phyloP scores from a whole-genome alignment of 1,140 invertebrate species.

The Drosophila pallidifrons region DNA sequence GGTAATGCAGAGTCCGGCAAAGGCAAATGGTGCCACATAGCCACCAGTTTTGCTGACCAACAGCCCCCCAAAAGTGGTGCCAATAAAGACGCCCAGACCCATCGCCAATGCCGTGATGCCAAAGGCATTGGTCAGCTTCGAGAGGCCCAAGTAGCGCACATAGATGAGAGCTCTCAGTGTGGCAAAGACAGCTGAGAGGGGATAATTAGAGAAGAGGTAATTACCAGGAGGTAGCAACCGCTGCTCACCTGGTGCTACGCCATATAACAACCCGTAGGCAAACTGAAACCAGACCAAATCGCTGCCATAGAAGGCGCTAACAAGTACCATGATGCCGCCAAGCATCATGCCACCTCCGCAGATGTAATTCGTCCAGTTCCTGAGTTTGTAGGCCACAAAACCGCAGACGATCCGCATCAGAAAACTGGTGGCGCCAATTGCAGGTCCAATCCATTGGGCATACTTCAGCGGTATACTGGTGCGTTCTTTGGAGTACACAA shows the following conservation, averaged over 20 bases:
- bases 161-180: constrained; percentile 74
- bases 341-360: constrained; percentile 70
- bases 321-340: constrained; percentile 56
- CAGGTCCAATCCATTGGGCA: constrained; percentile 55
- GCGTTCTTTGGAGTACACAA: constrained; percentile 62
- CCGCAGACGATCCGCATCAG: constrained; percentile 56
- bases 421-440: constrained; percentile 67
- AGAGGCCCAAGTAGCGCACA: constrained; percentile 70
- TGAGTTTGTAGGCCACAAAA: constrained; percentile 63
- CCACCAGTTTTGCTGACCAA: constrained; percentile 37
- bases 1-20: constrained; percentile 69
- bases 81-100: constrained; percentile 72
- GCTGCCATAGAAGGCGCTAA: constrained; percentile 69
- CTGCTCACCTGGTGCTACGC: constrained; percentile 90
- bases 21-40: constrained; percentile 56
- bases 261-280: constrained; percentile 92
- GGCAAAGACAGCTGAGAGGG: constrained; percentile 64
- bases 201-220: too few relatives aligned
- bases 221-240: neutral
- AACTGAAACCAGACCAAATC: constrained; percentile 87
- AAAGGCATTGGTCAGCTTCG: constrained; percentile 79
- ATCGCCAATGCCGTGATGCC: constrained; percentile 73
- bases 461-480: constrained; percentile 47
- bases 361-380: constrained; percentile 52
- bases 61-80: constrained; percentile 64